Evolutionary conservation across 23 tunicate species (phyloP), one percentile per base, ranked within the genome.

Genomic region (Corella eumyota): DNA sequence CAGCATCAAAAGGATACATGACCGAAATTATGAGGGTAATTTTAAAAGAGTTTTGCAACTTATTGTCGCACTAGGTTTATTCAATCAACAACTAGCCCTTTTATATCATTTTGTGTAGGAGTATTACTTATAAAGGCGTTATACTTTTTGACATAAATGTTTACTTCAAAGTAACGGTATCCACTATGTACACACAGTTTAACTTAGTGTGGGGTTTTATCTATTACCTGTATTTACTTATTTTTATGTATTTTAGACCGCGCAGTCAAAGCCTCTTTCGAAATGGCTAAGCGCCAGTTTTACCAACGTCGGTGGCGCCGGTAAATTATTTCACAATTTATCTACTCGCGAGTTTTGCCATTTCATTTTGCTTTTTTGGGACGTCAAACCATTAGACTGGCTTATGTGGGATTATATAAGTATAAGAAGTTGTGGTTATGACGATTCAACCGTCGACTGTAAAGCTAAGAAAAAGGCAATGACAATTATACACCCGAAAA

Each of bases 321-420:
- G 58, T 4, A 66, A 66, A 29, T 24, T 66, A 29, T 66, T 66
- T 27, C 71, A 66, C 25, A 32, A 50, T 31, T 22, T 49, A 7
- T 66, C 71, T 2, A 66, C 71, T 4, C 36, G 71, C 30, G 59
- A 66, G 20, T 50, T 66, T 66, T 36, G 59, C 11, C 45, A 15
- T 1, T 50, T 66, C 17, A 47, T 66, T 25, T 58, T 26, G 2
- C 37, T 66, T 40, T 66, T 66, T 30, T 66, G 71, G 71, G 35
- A 66, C 58, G 52, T 59, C 1, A 66, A 66, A 48, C 71, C 71
- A 32, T 59, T 66, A 3, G 71, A 66, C 32, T 66, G 71, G 71
- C 38, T 66, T 3, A 32, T 38, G 28, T 60, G 71, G 63, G 83
- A 76, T 60, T 76, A 63, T 47, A 61, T 61, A 32, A 46, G 74